These are phyloP conservation scores for Tetramorium parvispinum DNA, from an alignment of 1,140 invertebrate genomes.

Conservation along the genomic window DNA sequence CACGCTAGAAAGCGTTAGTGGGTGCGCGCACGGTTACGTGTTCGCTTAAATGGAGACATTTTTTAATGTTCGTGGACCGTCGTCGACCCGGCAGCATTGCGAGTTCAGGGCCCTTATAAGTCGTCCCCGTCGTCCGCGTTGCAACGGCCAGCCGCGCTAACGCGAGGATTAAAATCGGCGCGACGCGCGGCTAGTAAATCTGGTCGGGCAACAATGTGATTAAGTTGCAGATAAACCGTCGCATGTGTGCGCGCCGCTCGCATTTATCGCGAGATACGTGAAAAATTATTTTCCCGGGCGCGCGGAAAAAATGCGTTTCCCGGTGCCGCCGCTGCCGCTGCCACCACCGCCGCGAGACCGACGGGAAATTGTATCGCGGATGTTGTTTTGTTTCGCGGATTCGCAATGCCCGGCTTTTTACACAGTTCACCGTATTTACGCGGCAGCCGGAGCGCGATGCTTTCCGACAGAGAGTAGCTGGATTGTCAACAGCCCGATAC, in stretches of 20 bases:
- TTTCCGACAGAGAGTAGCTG: slow-evolving; percentile 14
- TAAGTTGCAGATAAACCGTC: slow-evolving; percentile 40
- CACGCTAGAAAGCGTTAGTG: background rate
- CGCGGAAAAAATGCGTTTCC: slow-evolving; percentile 43
- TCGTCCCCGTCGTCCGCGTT: background rate
- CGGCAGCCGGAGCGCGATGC: slow-evolving; percentile 9
- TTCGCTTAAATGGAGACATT: slow-evolving; percentile 51
- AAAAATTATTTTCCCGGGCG: slow-evolving; percentile 52
- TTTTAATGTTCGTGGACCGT: slow-evolving; percentile 11
- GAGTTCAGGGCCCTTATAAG: slow-evolving; percentile 11
- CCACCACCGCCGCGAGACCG: background rate
- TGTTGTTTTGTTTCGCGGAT: slow-evolving; percentile 55
- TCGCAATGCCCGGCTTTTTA: slow-evolving; percentile 52
- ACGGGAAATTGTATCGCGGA: slow-evolving; percentile 53
- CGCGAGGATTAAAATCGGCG: slow-evolving; percentile 50
- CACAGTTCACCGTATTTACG: slow-evolving; percentile 49
- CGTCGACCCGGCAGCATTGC: background rate
- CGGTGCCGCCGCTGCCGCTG: background rate
- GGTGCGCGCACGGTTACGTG: slow-evolving; percentile 27
- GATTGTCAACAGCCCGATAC: slow-evolving; percentile 47
- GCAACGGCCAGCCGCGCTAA: background rate
- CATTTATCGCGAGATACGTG: slow-evolving; percentile 51
- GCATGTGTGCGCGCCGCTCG: background rate
- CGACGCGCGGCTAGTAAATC: slow-evolving; percentile 43
- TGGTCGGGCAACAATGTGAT: slow-evolving; percentile 48